Conservation (phyloP, 92 coral and sea anemone species). For the Parazoanthus swiftii region DNA sequence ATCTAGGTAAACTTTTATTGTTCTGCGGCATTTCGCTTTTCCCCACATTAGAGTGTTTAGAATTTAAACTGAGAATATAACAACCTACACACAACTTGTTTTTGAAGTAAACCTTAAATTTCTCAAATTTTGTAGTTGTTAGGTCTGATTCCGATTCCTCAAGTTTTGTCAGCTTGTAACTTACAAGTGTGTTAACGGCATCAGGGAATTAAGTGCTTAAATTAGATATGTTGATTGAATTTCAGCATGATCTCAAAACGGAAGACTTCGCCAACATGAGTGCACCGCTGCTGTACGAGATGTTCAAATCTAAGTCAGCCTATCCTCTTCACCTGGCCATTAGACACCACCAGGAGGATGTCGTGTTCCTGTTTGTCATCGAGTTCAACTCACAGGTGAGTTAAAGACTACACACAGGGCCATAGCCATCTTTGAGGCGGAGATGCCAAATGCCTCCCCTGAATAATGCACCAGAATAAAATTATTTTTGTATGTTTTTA, state of each 20-base stretch:
- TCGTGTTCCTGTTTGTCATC: slow-evolving; percentile 87
- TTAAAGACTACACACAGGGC: background rate
- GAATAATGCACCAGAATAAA: no score
- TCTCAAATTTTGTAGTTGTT: no score
- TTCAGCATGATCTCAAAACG: slow-evolving; percentile 92
- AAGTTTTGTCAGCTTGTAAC: background rate
- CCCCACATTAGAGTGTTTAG: no score
- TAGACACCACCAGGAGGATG: slow-evolving; percentile 96
- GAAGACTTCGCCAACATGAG: slow-evolving; percentile 93
- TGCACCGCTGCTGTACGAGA: slow-evolving; percentile 91
- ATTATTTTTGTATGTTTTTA: background rate
- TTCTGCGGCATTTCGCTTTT: no score
- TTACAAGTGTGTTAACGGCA: background rate
- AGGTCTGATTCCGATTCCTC: no score
- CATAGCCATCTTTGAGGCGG: no score
- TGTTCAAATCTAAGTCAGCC: slow-evolving; percentile 94
- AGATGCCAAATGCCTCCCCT: no score
- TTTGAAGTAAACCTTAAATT: no score
- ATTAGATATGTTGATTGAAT: background rate
- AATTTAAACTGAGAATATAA: no score
- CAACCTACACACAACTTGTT: no score
- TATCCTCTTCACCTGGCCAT: slow-evolving; percentile 95
- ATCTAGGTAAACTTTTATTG: no score
- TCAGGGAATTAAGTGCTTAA: background rate
- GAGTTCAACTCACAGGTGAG: slow-evolving; percentile 91